Conservation (phyloP, 2,797 vertebrate genomes). For the Paedocypris micromegethes region DNA sequence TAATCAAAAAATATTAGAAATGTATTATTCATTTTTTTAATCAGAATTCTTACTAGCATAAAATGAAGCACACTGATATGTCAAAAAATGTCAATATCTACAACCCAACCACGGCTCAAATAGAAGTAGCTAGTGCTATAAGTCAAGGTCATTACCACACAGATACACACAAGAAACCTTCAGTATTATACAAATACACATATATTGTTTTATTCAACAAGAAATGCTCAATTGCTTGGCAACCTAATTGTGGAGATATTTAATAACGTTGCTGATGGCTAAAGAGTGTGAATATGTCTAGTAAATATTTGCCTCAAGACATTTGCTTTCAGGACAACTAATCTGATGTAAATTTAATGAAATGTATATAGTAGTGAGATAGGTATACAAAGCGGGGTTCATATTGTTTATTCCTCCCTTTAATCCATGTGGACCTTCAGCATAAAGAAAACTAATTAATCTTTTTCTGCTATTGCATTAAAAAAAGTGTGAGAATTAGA, state of each 20-base stretch:
- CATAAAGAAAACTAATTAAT: slow-evolving; percentile 23
- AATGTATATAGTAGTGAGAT: slow-evolving; percentile 1
- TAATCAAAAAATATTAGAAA: no score
- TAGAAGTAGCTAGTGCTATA: not conserved
- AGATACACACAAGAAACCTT: not conserved
- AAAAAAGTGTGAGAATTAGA: slow-evolving; percentile 4
- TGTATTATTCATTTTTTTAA: no score
- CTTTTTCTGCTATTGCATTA: slow-evolving; percentile 5
- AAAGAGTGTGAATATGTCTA: not conserved
- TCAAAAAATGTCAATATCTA: not conserved
- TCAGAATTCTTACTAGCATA: not conserved
- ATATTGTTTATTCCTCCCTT: not conserved
- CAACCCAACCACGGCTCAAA: not conserved
- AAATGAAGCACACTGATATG: not conserved
- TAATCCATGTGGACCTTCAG: slow-evolving; percentile 14
- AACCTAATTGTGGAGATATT: not conserved
- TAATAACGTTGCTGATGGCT: no score
- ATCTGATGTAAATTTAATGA: slow-evolving; percentile 37
- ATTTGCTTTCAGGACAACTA: not conserved
- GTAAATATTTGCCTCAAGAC: not conserved
- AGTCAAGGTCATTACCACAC: slow-evolving; percentile 15
- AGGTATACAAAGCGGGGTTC: slow-evolving; percentile 3
- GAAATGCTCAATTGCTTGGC: not conserved
- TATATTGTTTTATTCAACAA: not conserved
- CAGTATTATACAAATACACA: not conserved